phyloP scores from a whole-genome alignment of 2,888 invertebrate species.

The Clistopyga incitator region DNA sequence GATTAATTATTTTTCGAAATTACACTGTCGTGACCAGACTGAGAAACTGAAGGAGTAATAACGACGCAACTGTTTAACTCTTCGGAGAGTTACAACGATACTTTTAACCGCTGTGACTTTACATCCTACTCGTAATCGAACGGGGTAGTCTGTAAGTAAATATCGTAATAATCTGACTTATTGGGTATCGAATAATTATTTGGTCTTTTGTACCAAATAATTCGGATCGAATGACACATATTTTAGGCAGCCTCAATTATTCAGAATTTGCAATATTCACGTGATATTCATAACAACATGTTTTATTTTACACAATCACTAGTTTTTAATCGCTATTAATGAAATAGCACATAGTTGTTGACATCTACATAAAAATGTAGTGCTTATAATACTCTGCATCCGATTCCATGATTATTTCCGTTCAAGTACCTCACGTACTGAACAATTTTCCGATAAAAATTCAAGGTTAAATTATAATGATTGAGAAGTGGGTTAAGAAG shows the following conservation, averaged over 20 bases:
- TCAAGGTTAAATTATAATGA: not conserved
- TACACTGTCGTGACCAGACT: conserved; percentile 3
- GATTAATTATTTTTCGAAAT: conserved; percentile 29
- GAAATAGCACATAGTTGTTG: not conserved
- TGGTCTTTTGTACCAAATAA: not conserved
- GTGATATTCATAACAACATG: too few species aligned
- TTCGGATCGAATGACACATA: too few species aligned
- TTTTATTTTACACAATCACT: too few species aligned
- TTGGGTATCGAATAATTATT: not conserved
- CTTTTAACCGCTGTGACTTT: not conserved
- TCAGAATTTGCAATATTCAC: too few species aligned
- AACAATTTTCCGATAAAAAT: not conserved
- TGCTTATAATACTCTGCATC: too few species aligned
- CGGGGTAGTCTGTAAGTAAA: not conserved
- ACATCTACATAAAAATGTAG: too few species aligned
- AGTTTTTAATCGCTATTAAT: not conserved
- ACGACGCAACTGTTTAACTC: not conserved
- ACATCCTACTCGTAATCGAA: not conserved
- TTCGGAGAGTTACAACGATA: not conserved
- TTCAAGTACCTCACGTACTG: not conserved
- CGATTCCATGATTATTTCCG: too few species aligned
- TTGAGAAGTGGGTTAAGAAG: not conserved
- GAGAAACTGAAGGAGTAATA: not conserved
- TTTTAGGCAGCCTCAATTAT: too few species aligned
- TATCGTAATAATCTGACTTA: not conserved